Percentiles rank a stretch among this genome's conserved stretches.
Evolutionary conservation across 2,113 vertebrate species (phyloP).

Genomic region (Mesoclemmys tuberculata): DNA sequence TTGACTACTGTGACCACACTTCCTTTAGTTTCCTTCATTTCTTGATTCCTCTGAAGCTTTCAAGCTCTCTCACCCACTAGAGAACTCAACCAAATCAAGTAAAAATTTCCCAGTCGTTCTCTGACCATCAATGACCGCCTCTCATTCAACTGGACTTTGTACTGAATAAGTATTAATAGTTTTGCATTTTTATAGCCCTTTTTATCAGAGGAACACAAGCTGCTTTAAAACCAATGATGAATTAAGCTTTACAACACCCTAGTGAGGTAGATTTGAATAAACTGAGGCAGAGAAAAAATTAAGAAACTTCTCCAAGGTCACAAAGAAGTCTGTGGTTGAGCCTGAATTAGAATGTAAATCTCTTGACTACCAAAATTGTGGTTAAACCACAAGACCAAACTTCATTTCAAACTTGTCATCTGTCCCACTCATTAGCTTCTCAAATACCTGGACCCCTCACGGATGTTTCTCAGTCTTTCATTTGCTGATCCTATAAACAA

Average conservation of each 20-base stretch:
- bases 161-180: not conserved
- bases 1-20: not conserved
- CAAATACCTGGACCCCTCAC: not conserved
- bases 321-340: not conserved
- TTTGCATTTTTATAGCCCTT: not conserved
- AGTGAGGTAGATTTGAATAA: not conserved
- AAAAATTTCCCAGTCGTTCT: not conserved
- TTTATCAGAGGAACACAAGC: not conserved
- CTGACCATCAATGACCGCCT: not conserved
- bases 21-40: not conserved
- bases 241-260: not conserved
- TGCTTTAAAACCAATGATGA: not conserved
- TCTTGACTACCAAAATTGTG: not conserved
- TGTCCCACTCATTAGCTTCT: not conserved
- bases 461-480: not conserved
- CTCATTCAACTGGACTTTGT: not conserved
- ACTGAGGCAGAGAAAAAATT: not conserved
- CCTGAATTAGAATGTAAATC: not conserved
- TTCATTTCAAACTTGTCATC: not conserved
- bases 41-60: not conserved
- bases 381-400: not conserved
- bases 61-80: not conserved
- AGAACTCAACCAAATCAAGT: not conserved
- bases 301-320: not conserved
- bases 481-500: not conserved